Evolutionary conservation across 2,888 invertebrate species (phyloP).

Genomic region (Eilema caniola): DNA sequence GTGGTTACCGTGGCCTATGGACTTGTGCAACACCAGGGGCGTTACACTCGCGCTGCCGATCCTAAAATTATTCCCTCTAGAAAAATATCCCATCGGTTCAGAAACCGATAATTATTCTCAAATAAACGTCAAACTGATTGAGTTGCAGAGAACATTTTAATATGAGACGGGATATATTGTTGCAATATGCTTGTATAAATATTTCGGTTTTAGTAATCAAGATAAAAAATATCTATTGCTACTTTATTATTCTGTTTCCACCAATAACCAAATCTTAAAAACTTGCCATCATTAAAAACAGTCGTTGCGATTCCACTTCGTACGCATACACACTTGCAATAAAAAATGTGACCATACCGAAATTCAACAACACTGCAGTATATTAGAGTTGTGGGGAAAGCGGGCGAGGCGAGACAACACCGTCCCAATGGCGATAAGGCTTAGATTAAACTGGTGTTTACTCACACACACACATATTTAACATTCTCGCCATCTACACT

Average conservation of each 20-base stretch:
- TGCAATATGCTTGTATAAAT: too few relatives aligned
- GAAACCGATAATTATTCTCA: too few relatives aligned
- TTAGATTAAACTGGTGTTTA: slow-evolving; percentile 83
- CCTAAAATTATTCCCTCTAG: not conserved
- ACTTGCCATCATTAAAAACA: not conserved
- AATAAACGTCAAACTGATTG: too few relatives aligned
- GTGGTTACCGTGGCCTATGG: too few relatives aligned
- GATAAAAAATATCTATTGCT: too few relatives aligned
- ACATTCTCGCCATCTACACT: slow-evolving; percentile 75
- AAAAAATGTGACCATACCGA: slow-evolving; percentile 18
- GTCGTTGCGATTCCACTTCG: not conserved
- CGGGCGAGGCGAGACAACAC: slow-evolving; percentile 46
- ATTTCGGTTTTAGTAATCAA: too few relatives aligned
- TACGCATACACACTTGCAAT: slow-evolving; percentile 12
- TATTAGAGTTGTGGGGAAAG: slow-evolving; percentile 41
- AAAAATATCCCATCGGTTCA: not conserved
- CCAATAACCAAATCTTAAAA: not conserved
- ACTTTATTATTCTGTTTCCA: too few relatives aligned
- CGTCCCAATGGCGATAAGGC: slow-evolving; percentile 73
- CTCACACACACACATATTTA: slow-evolving; percentile 81
- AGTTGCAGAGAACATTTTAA: too few relatives aligned
- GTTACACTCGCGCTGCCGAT: too few relatives aligned
- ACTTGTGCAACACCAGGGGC: too few relatives aligned
- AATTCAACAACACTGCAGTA: slow-evolving; percentile 41
- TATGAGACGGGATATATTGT: too few relatives aligned